Evolutionary conservation across 2,797 vertebrate species (phyloP).

Genomic region (Galago senegalensis): DNA sequence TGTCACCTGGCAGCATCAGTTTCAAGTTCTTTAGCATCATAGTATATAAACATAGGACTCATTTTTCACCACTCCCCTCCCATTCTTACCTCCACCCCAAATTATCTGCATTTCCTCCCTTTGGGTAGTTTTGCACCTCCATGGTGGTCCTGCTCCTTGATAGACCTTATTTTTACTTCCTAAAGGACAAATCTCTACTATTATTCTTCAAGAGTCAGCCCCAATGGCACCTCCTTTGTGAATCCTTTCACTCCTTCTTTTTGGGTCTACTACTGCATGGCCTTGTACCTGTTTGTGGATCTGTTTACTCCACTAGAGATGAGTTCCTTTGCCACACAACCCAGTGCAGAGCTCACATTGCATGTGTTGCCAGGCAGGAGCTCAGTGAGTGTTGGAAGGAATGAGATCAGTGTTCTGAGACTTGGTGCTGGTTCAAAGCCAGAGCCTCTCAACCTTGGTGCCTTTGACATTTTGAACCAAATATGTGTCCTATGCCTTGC

Average conservation of each 20-base stretch:
- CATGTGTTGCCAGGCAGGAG: background rate
- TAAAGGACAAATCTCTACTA: background rate
- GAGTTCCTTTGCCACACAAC: background rate
- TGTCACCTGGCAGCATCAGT: background rate
- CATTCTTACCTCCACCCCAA: no score
- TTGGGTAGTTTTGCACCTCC: background rate
- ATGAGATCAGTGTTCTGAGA: background rate
- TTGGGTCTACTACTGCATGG: background rate
- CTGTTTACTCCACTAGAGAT: background rate
- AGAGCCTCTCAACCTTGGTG: background rate
- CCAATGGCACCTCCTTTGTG: background rate
- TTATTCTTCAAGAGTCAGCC: background rate
- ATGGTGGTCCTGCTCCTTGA: background rate
- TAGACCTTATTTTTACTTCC: background rate
- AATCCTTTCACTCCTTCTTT: background rate
- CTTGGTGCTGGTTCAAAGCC: background rate
- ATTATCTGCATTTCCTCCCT: background rate
- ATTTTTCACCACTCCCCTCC: background rate
- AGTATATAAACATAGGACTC: background rate
- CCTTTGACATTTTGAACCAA: background rate
- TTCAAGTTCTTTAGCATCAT: background rate
- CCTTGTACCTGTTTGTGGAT: background rate
- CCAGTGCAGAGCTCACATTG: background rate
- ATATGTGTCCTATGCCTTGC: background rate
- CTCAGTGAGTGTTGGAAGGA: background rate